Conservation (phyloP, 2,113 vertebrate species). For the Otus sunia region DNA sequence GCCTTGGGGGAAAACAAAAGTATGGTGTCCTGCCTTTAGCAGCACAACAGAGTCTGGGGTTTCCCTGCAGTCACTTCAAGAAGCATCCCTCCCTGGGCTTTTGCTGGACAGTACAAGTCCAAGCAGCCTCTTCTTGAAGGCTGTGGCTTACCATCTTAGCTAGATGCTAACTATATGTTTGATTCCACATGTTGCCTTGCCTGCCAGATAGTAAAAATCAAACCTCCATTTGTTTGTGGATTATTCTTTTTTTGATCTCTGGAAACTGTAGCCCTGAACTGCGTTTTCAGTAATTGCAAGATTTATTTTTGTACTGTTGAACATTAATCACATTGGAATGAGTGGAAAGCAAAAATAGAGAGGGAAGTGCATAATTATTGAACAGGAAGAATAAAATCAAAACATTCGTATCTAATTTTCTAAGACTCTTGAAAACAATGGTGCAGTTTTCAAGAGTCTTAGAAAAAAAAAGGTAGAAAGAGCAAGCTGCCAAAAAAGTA, state of each 20-base stretch:
- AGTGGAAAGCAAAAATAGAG: neutral
- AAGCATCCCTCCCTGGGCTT: neutral
- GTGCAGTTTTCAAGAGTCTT: neutral
- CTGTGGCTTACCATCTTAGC: neutral
- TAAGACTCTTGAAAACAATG: neutral
- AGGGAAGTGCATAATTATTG: neutral
- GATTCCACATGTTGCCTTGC: neutral
- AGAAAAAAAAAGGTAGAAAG: neutral
- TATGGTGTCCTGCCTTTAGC: neutral
- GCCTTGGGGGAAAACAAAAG: rapidly evolving
- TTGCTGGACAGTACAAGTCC: neutral
- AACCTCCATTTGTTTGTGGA: neutral
- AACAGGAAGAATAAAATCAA: slow-evolving; percentile 8
- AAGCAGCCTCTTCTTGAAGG: neutral
- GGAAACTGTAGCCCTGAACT: neutral
- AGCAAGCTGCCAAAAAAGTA: neutral
- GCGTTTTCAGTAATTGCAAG: neutral
- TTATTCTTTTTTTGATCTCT: neutral
- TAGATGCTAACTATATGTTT: neutral
- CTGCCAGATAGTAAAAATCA: neutral
- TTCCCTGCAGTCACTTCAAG: neutral
- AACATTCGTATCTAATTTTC: neutral
- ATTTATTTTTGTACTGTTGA: slow-evolving; percentile 11
- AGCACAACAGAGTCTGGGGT: neutral
- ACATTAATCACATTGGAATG: neutral